Conservation (phyloP, 2,888 invertebrate species). For the Platycheirus rosarum region DNA sequence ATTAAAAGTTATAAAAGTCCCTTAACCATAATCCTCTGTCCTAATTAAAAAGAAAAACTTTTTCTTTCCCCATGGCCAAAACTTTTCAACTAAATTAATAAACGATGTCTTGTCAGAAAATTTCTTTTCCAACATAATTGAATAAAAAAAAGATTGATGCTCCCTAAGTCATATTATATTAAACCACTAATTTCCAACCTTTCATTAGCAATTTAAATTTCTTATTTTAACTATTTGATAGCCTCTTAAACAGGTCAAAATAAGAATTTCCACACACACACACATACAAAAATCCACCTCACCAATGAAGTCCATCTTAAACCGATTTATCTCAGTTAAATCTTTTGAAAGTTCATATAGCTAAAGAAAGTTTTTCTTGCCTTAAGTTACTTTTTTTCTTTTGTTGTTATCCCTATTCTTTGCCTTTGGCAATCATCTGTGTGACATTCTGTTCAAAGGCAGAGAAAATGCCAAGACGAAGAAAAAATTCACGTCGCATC, state of each 20-base stretch:
- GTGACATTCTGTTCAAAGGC: slow-evolving; percentile 40
- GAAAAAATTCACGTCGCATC: not conserved
- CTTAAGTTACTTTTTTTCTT: slow-evolving; percentile 19
- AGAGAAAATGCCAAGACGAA: slow-evolving; percentile 2
- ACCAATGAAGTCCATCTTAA: slow-evolving; percentile 60
- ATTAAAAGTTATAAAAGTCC: not conserved
- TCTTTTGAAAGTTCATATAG: slow-evolving; percentile 60
- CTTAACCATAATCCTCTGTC: too few species aligned
- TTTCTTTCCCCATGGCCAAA: not conserved
- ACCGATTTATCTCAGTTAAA: slow-evolving; percentile 68
- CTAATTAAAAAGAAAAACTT: not conserved
- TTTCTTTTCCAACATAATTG: slow-evolving; percentile 11
- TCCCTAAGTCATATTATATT: slow-evolving; percentile 48
- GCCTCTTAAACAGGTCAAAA: slow-evolving; percentile 19
- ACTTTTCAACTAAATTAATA: slow-evolving; percentile 55
- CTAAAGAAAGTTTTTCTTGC: slow-evolving; percentile 54
- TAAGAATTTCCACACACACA: slow-evolving; percentile 27
- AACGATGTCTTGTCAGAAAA: slow-evolving; percentile 32
- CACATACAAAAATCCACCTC: slow-evolving; percentile 7
- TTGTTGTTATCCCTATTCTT: slow-evolving; percentile 17
- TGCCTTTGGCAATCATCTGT: slow-evolving; percentile 60
- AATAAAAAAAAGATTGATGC: slow-evolving; percentile 12
- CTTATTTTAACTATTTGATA: slow-evolving; percentile 15
- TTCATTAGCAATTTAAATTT: slow-evolving; percentile 68
- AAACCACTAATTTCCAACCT: slow-evolving; percentile 61